Percentiles rank a stretch among this genome's conserved stretches.
phyloP scores from a whole-genome alignment of 2,888 invertebrate genomes.

The Adelphocoris suturalis region DNA sequence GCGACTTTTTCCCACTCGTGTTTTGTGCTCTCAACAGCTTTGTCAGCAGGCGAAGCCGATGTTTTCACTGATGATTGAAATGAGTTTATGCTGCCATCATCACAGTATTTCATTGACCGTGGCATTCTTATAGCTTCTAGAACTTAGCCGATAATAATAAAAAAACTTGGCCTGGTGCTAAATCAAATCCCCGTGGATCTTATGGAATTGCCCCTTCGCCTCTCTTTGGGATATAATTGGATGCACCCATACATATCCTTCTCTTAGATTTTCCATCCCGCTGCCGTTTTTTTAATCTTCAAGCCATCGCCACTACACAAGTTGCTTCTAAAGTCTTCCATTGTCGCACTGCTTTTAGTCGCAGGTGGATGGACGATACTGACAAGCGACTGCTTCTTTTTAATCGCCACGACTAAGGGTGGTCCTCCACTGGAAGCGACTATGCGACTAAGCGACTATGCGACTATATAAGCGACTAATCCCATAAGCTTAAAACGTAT shows the following conservation, averaged over 20 bases:
- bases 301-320: neutral
- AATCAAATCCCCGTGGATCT: slow-evolving; percentile 33
- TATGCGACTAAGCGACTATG: no score
- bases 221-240: slow-evolving; percentile 44
- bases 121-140: neutral
- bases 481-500: no score
- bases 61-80: no score
- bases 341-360: neutral
- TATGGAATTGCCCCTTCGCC: slow-evolving; percentile 3
- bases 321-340: neutral
- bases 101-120: neutral
- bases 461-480: no score
- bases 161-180: slow-evolving; percentile 15
- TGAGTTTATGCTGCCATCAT: no score
- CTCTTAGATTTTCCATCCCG: neutral
- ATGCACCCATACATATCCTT: neutral
- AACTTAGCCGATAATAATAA: slow-evolving; percentile 31
- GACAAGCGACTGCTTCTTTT: no score
- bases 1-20: no score
- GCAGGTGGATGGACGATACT: no score
- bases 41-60: no score
- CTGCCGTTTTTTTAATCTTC: neutral
- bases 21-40: no score
- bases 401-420: no score
- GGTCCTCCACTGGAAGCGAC: no score